Conservation (phyloP, 2,113 vertebrate species). For the Plecotus auritus region DNA sequence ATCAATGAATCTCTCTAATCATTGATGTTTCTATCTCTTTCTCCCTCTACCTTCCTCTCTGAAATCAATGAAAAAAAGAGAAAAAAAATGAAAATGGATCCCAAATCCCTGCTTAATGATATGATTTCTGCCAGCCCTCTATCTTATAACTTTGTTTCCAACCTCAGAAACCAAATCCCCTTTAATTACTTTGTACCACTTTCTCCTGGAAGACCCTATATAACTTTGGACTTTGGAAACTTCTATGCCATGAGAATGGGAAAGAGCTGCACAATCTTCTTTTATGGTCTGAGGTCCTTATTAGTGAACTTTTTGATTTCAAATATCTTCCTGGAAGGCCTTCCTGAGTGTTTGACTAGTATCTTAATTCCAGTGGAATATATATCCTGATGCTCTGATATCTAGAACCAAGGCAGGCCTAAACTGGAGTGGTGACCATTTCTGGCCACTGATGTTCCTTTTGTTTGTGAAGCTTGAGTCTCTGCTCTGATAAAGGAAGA, state of each 20-base stretch:
- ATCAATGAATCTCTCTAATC: too few species aligned
- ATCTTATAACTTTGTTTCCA: neutral
- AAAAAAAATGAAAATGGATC: neutral
- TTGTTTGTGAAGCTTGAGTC: neutral
- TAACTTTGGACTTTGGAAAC: neutral
- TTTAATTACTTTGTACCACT: neutral
- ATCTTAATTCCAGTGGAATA: neutral
- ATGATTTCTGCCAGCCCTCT: neutral
- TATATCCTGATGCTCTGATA: neutral
- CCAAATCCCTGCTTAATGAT: neutral
- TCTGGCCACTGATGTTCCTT: neutral
- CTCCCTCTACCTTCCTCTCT: too few species aligned
- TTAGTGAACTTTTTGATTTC: neutral
- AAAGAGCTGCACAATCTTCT: neutral
- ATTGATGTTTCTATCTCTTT: too few species aligned
- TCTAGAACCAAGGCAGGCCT: neutral
- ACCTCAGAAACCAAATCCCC: neutral
- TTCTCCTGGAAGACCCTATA: neutral
- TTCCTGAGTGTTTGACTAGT: neutral
- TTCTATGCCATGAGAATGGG: neutral
- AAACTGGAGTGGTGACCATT: neutral
- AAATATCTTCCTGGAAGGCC: neutral
- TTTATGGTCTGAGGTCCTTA: neutral
- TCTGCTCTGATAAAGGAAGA: neutral
- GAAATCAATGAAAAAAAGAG: too few species aligned